These are phyloP conservation scores for Pantherophis alleghaniensis DNA, from an alignment of 2,797 vertebrate species.

Conservation along the genomic window DNA sequence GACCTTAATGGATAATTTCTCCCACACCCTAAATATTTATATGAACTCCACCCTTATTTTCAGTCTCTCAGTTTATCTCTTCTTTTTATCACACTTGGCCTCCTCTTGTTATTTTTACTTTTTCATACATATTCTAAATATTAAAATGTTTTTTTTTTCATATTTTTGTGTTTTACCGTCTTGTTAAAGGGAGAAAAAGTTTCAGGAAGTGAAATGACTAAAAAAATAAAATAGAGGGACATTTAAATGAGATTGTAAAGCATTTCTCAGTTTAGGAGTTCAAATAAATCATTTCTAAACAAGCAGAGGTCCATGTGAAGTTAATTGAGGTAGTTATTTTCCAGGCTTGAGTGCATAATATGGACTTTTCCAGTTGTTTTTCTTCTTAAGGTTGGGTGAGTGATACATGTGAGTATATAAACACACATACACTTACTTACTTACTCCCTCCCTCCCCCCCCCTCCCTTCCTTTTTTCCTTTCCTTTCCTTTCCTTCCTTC, in stretches of 20 bases:
- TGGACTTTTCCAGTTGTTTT: rapidly evolving
- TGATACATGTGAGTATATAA: background rate
- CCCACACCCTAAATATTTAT: background rate
- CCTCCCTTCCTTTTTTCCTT: too few relatives aligned
- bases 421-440: background rate
- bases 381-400: background rate
- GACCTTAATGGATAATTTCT: background rate
- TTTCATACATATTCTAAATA: background rate
- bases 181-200: background rate
- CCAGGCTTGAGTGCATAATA: rapidly evolving
- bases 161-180: background rate
- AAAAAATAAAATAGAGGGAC: background rate
- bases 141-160: background rate
- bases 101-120: background rate
- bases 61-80: background rate
- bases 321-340: constrained; percentile 7
- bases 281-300: background rate
- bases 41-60: background rate
- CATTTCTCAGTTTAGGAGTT: background rate
- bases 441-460: rapidly evolving
- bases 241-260: background rate
- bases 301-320: background rate
- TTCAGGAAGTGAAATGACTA: background rate
- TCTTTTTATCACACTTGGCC: background rate
- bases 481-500: too few relatives aligned